Percentiles rank a stretch among this genome's conserved stretches.
Evolutionary conservation across 2,797 vertebrate genomes (phyloP).

Genomic region (Sarcoramphus papa): DNA sequence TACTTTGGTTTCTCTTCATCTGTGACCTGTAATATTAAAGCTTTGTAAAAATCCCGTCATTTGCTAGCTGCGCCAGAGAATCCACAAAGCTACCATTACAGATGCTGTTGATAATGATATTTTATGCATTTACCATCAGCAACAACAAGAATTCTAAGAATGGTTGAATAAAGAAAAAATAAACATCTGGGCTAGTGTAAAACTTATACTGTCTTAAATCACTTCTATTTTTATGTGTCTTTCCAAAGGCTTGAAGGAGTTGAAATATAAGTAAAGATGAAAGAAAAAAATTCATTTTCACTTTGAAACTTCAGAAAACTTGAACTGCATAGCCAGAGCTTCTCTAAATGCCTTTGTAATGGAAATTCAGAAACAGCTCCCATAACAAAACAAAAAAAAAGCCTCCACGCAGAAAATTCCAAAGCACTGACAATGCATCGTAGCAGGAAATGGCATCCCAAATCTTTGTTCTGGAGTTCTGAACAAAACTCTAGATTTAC

Average conservation of each 20-base stretch:
- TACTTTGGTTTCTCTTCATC: neutral
- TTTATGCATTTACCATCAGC: neutral
- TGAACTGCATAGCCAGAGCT: neutral
- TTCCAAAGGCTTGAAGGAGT: neutral
- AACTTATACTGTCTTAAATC: neutral
- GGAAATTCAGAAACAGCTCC: neutral
- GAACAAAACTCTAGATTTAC: neutral
- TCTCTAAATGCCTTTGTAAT: neutral
- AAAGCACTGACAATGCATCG: neutral
- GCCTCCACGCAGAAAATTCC: fast-evolving
- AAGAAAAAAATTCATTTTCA: neutral
- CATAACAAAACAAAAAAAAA: neutral
- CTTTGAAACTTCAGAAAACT: neutral
- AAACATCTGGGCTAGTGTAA: neutral
- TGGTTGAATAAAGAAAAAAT: neutral
- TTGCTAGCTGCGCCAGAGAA: neutral
- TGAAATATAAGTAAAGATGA: neutral
- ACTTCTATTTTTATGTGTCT: neutral
- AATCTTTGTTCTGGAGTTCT: neutral
- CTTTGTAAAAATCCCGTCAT: neutral
- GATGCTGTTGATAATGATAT: neutral
- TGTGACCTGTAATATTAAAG: neutral
- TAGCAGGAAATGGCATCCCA: neutral
- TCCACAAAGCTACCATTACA: neutral
- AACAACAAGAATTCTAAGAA: neutral